A percentile compares a stretch with the other conserved stretches of the same genome.
Conservation (phyloP, 2,797 vertebrate genomes). For the Miichthys miiuy region DNA sequence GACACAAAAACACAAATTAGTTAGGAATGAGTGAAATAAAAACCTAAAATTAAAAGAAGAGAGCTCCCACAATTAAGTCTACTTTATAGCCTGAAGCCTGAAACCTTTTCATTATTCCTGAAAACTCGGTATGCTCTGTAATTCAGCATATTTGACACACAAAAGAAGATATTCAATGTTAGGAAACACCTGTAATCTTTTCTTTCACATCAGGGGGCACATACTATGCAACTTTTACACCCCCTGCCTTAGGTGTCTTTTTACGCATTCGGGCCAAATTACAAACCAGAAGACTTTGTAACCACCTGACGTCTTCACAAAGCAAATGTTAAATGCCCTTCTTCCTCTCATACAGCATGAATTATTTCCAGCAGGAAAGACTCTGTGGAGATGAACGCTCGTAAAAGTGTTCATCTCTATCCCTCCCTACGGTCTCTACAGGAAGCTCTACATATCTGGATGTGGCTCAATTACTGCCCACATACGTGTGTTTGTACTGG, state of each 20-base stretch:
- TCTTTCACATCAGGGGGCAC: neutral
- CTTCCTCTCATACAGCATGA: neutral
- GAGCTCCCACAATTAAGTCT: conserved; percentile 5
- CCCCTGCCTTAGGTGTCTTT: neutral
- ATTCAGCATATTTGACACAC: conserved; percentile 29
- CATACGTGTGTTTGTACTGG: neutral
- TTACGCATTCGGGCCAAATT: neutral
- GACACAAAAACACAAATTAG: conserved; percentile 39
- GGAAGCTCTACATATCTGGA: neutral
- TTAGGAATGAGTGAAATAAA: conserved; percentile 29
- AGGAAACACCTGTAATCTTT: conserved; percentile 6
- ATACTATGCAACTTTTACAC: conserved; percentile 1
- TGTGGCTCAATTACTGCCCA: conserved; percentile 1
- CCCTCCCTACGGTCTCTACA: neutral
- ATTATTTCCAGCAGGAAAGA: neutral
- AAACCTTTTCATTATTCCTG: conserved; percentile 41
- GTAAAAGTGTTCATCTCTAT: neutral
- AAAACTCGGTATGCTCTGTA: conserved; percentile 19
- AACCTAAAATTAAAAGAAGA: conserved; percentile 39
- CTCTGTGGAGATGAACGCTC: neutral
- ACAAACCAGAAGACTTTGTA: conserved; percentile 1
- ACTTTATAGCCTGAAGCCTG: neutral
- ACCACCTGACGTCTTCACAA: neutral
- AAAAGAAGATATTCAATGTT: conserved; percentile 7
- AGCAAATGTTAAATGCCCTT: conserved; percentile 21